Conservation (phyloP, 2,797 vertebrate genomes). For the Sebastes nivosus region DNA sequence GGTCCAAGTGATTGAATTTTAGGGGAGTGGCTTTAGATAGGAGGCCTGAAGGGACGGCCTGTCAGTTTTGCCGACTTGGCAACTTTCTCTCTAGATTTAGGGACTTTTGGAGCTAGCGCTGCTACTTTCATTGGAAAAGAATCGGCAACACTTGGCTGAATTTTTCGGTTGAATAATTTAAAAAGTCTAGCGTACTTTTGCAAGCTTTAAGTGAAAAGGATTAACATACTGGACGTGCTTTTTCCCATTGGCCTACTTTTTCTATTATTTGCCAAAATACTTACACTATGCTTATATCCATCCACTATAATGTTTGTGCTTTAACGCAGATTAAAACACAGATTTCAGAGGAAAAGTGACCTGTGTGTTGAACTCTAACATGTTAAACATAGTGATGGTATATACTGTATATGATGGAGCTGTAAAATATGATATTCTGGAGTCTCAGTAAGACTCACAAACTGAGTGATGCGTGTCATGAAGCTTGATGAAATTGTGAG, state of each 20-base stretch:
- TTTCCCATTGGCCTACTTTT: not conserved
- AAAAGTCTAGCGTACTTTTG: too few species aligned
- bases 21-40: too few species aligned
- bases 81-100: not conserved
- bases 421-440: not conserved
- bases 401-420: not conserved
- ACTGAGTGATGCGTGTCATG: not conserved
- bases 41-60: too few species aligned
- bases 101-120: not conserved
- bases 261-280: not conserved
- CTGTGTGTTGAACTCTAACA: not conserved
- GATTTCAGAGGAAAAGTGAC: not conserved
- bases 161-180: too few species aligned
- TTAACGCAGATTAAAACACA: not conserved
- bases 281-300: not conserved
- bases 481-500: constrained; percentile 47
- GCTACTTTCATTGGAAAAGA: too few species aligned
- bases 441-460: not conserved
- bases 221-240: not conserved
- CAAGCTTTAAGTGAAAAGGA: not conserved
- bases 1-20: not conserved
- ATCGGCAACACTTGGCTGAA: too few species aligned
- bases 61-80: too few species aligned
- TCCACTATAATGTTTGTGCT: not conserved
- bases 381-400: not conserved